Conservation (phyloP, 2,888 invertebrate genomes). For the Hyposoter dolosus region DNA sequence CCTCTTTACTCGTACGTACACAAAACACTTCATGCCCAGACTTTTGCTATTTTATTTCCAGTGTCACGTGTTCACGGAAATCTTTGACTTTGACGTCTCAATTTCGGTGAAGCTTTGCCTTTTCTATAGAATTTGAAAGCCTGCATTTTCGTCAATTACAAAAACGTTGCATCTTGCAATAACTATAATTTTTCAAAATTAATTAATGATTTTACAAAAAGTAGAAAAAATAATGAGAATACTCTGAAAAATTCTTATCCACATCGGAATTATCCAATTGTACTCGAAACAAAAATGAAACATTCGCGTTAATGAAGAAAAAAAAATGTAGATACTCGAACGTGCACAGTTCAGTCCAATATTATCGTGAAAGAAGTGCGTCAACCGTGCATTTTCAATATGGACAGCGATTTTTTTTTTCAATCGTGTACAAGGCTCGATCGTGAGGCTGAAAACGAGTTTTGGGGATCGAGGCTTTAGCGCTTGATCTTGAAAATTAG, state of each 20-base stretch:
- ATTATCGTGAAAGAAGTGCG: too few relatives aligned
- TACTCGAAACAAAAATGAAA: neutral
- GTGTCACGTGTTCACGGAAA: slow-evolving; percentile 28
- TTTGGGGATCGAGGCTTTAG: too few relatives aligned
- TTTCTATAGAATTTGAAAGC: neutral
- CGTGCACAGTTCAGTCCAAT: neutral
- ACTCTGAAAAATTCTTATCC: too few relatives aligned
- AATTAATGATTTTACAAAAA: too few relatives aligned
- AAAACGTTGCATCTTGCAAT: neutral
- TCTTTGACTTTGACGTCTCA: slow-evolving; percentile 35
- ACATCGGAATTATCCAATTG: too few relatives aligned
- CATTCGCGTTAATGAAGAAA: neutral
- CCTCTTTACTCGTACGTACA: slow-evolving; percentile 1
- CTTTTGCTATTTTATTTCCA: neutral
- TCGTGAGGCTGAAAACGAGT: too few relatives aligned
- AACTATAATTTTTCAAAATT: neutral
- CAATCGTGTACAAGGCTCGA: too few relatives aligned
- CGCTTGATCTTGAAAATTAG: too few relatives aligned
- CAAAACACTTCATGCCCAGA: neutral
- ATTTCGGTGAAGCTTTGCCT: neutral
- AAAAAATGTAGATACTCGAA: neutral
- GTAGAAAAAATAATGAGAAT: too few relatives aligned
- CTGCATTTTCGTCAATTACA: neutral
- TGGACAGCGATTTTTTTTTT: too few relatives aligned
- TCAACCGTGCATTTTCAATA: too few relatives aligned